A percentile compares a stretch with the other conserved stretches of the same genome.
phyloP scores from a whole-genome alignment of 2,888 invertebrate genomes.

The Ennomos quercinarius region DNA sequence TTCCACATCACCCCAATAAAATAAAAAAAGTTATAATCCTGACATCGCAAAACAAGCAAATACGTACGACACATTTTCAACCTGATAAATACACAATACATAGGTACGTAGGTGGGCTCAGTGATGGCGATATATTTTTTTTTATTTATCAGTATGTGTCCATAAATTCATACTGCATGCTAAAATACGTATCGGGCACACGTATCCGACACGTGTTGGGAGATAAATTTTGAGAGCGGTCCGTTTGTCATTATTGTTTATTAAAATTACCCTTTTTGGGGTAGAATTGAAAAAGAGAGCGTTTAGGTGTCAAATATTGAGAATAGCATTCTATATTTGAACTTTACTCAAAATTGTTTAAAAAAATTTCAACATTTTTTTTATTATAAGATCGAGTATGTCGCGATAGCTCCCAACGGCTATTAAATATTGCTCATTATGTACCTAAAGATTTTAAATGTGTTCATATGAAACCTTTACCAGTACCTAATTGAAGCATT shows the following conservation, averaged over 20 bases:
- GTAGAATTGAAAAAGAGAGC: slow-evolving; percentile 10
- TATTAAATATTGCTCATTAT: too few species aligned
- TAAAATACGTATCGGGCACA: slow-evolving; percentile 65
- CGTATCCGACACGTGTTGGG: slow-evolving; percentile 57
- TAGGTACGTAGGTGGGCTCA: too few species aligned
- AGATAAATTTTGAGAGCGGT: slow-evolving; percentile 63
- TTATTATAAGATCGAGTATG: too few species aligned
- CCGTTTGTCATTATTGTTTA: slow-evolving; percentile 46
- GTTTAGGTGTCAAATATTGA: slow-evolving; percentile 9
- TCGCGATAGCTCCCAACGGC: too few species aligned
- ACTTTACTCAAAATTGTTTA: neutral
- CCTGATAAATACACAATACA: slow-evolving; percentile 59
- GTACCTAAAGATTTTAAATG: too few species aligned
- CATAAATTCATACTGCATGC: slow-evolving; percentile 76
- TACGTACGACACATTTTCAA: slow-evolving; percentile 43
- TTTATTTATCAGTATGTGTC: slow-evolving; percentile 74
- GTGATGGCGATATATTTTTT: slow-evolving; percentile 68
- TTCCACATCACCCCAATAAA: too few species aligned
- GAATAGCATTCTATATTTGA: neutral
- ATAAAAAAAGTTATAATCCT: neutral
- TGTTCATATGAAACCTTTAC: too few species aligned
- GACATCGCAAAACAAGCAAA: slow-evolving; percentile 40
- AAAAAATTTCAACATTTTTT: neutral
- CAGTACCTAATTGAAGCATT: too few species aligned
- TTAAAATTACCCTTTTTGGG: slow-evolving; percentile 43